Conservation (phyloP, 2,113 vertebrate species). For the Sylvietta virens region DNA sequence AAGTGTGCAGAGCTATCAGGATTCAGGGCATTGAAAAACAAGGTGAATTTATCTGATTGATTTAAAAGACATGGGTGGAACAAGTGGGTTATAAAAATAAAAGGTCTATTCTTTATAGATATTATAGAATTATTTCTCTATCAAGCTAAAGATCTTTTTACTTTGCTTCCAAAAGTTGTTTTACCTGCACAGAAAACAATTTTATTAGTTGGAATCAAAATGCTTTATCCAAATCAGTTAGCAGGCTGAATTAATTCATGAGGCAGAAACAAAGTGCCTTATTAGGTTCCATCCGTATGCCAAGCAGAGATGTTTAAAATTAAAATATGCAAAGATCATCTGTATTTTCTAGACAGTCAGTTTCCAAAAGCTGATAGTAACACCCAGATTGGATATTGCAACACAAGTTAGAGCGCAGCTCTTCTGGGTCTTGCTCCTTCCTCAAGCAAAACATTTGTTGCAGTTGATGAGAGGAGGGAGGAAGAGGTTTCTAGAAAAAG, state of each 20-base stretch:
- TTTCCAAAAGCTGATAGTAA: conserved; percentile 50
- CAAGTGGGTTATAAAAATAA: conserved; percentile 39
- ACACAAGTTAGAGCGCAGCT: not conserved
- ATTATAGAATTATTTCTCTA: not conserved
- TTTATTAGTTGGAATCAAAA: not conserved
- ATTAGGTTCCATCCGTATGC: conserved; percentile 30
- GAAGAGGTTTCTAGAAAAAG: conserved; percentile 47
- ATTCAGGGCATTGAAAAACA: conserved; percentile 74
- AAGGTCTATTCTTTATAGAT: not conserved
- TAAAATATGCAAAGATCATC: conserved; percentile 43
- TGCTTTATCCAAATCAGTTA: conserved; percentile 47
- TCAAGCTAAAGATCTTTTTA: not conserved
- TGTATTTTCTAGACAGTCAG: not conserved
- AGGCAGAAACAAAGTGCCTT: conserved; percentile 8
- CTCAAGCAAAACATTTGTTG: conserved; percentile 14
- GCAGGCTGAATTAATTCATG: conserved; percentile 4
- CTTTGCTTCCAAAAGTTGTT: not conserved
- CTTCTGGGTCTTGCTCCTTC: conserved; percentile 3
- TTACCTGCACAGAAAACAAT: not conserved
- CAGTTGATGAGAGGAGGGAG: not conserved
- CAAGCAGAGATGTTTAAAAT: not conserved
- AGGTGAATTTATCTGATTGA: conserved; percentile 81
- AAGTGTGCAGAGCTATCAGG: conserved; percentile 76
- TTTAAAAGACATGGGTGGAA: conserved; percentile 66
- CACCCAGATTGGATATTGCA: conserved; percentile 50